phyloP scores from a whole-genome alignment of 2,888 invertebrate genomes.

The Adela reaumurella region DNA sequence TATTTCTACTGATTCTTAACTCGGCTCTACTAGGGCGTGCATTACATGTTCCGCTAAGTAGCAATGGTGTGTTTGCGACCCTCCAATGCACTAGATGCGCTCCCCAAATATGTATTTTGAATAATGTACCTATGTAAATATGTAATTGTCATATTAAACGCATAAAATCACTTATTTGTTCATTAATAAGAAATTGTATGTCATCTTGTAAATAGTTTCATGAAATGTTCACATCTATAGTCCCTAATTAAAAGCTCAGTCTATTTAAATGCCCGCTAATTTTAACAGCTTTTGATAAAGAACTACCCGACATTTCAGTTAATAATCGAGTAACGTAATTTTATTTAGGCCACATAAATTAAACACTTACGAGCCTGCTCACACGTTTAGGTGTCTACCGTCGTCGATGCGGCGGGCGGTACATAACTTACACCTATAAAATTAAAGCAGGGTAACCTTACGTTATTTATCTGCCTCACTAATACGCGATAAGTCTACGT shows the following conservation, averaged over 20 bases:
- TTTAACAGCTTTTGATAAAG: not conserved
- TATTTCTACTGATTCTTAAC: constrained; percentile 23
- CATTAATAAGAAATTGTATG: too few species aligned
- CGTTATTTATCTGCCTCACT: constrained; percentile 27
- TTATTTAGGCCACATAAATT: not conserved
- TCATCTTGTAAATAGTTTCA: too few species aligned
- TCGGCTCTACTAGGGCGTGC: not conserved
- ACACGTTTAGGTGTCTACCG: not conserved
- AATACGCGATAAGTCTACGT: constrained; percentile 22
- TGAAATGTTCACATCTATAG: too few species aligned
- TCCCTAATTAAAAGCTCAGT: too few species aligned
- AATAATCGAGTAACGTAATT: not conserved
- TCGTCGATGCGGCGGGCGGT: not conserved
- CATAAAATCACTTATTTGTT: too few species aligned
- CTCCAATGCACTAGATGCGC: too few species aligned
- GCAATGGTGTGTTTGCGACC: too few species aligned
- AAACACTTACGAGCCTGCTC: not conserved
- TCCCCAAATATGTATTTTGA: too few species aligned
- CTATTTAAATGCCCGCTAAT: not conserved
- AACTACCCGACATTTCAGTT: not conserved
- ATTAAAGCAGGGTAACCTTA: constrained; percentile 54
- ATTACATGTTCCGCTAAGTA: not conserved
- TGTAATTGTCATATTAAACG: too few species aligned
- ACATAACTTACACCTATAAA: constrained; percentile 57
- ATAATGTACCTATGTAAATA: too few species aligned